phyloP scores from a whole-genome alignment of 2,797 vertebrate species.

The Hemibagrus guttatus region DNA sequence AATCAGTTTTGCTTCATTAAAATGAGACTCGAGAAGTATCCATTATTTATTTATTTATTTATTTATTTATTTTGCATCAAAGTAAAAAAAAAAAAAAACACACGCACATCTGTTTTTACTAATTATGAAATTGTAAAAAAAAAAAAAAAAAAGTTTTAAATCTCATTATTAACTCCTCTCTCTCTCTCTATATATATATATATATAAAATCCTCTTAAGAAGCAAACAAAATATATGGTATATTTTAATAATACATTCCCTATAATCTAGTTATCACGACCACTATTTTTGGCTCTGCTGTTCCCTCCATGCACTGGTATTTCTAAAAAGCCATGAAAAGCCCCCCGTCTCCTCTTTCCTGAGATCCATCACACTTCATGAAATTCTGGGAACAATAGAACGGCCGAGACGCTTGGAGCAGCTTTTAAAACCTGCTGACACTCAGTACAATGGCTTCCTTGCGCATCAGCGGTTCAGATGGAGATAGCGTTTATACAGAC shows the following conservation, averaged over 20 bases:
- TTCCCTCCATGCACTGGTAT: neutral
- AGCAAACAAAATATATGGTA: neutral
- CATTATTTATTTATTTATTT: neutral
- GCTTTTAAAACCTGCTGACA: slow-evolving; percentile 32
- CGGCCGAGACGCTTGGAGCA: neutral
- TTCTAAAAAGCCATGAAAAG: neutral
- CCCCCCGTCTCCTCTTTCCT: neutral
- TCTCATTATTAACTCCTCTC: neutral
- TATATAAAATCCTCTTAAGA: too few species aligned
- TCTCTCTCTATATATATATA: too few species aligned
- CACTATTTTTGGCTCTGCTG: neutral
- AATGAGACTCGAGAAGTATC: slow-evolving; percentile 25
- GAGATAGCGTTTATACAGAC: neutral
- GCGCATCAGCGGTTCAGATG: slow-evolving; percentile 36
- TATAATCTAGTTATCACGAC: neutral
- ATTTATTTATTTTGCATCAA: neutral
- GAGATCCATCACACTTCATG: slow-evolving; percentile 71
- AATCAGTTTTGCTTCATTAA: slow-evolving; percentile 48
- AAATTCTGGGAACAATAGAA: slow-evolving; percentile 58
- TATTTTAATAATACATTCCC: neutral
- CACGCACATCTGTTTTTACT: neutral
- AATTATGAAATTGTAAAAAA: neutral
- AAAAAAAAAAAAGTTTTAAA: too few species aligned
- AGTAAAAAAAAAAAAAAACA: neutral
- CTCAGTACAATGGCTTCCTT: slow-evolving; percentile 25